A percentile compares a stretch with the other conserved stretches of the same genome.
phyloP scores from a whole-genome alignment of 2,113 vertebrate genomes.

The Mystacornis crossleyi region DNA sequence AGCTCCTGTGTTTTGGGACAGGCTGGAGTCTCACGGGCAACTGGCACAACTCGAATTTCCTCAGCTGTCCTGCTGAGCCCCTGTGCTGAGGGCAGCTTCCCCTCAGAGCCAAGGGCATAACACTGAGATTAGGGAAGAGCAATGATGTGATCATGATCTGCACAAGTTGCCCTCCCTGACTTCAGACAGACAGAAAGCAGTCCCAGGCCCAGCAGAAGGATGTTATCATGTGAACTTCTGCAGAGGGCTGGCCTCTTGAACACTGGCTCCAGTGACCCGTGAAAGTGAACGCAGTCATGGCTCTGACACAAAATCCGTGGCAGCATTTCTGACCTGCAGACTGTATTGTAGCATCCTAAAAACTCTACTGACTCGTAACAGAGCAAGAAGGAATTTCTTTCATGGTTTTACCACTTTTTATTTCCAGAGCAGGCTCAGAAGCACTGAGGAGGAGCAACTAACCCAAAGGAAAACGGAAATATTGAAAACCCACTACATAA shows the following conservation, averaged over 20 bases:
- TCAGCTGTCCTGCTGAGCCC: not conserved
- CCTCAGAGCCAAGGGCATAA: not conserved
- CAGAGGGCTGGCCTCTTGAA: not conserved
- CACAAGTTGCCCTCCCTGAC: not conserved
- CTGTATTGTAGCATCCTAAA: not conserved
- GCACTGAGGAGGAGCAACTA: not conserved
- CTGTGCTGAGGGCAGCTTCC: not conserved
- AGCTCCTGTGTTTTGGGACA: not conserved
- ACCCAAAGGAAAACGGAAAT: not conserved
- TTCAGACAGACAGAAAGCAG: not conserved
- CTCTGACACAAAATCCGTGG: not conserved
- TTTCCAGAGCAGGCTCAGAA: not conserved
- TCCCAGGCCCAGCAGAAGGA: not conserved
- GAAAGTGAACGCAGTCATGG: not conserved
- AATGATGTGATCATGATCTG: not conserved
- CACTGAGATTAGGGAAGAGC: not conserved
- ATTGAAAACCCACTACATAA: not conserved
- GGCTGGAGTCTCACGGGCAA: not conserved
- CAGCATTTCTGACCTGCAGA: not conserved
- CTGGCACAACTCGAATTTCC: not conserved
- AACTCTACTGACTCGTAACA: not conserved
- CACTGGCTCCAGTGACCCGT: not conserved
- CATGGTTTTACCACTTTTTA: not conserved
- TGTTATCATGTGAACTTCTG: not conserved
- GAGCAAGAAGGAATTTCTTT: not conserved